Percentiles rank a stretch among this genome's conserved stretches.
phyloP scores from a whole-genome alignment of 1,140 invertebrate genomes.

The Pseudomyrmex gracilis region DNA sequence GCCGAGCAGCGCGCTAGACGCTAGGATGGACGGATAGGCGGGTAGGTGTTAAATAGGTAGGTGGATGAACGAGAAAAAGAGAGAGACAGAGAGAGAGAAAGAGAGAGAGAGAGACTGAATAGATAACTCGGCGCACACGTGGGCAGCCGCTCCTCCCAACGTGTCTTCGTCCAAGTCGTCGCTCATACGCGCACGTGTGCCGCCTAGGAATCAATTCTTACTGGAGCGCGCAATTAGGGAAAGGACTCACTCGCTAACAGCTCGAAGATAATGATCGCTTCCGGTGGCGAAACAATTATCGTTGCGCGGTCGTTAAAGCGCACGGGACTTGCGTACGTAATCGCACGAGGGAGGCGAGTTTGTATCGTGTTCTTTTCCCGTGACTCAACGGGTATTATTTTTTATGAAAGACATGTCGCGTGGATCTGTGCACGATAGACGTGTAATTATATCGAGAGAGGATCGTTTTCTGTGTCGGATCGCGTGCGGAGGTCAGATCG shows the following conservation, averaged over 20 bases:
- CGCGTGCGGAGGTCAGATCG: not conserved
- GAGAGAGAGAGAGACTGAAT: slow-evolving; percentile 19
- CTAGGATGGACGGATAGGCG: slow-evolving; percentile 49
- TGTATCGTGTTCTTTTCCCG: not conserved
- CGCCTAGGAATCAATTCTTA: slow-evolving; percentile 61
- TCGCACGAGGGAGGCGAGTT: not conserved
- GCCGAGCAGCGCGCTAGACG: not conserved
- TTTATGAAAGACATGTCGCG: slow-evolving; percentile 21
- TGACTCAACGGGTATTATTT: slow-evolving; percentile 37
- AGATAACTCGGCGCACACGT: slow-evolving; percentile 63
- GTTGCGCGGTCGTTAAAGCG: not conserved
- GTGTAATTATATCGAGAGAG: slow-evolving; percentile 16
- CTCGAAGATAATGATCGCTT: slow-evolving; percentile 29
- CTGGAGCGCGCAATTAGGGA: slow-evolving; percentile 41
- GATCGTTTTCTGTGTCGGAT: not conserved
- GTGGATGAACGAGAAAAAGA: slow-evolving; percentile 44
- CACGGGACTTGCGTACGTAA: slow-evolving; percentile 6
- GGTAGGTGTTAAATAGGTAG: slow-evolving; percentile 69
- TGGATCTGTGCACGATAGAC: slow-evolving; percentile 8
- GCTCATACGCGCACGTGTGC: slow-evolving; percentile 11
- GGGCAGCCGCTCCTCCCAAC: slow-evolving; percentile 66
- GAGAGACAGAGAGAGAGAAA: too few relatives aligned
- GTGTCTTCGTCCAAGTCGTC: slow-evolving; percentile 36
- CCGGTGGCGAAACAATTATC: slow-evolving; percentile 37
- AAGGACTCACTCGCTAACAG: slow-evolving; percentile 46